Evolutionary conservation across 2,113 vertebrate species (phyloP).

Genomic region (Anarhynchus alexandrinus): DNA sequence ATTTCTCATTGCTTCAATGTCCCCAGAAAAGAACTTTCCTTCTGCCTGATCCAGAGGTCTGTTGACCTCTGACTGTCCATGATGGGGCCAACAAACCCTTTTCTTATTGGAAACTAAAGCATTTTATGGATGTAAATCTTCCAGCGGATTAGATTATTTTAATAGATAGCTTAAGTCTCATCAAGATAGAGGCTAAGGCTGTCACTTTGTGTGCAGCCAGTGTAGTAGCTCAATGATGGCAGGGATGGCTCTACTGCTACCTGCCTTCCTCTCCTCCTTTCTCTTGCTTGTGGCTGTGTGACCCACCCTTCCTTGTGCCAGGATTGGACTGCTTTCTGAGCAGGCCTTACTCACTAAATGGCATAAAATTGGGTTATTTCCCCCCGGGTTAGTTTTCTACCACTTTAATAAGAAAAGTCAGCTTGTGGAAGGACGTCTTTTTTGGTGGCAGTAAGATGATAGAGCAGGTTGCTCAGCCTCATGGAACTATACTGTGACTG

Average conservation of each 20-base stretch:
- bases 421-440: background rate
- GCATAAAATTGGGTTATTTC: background rate
- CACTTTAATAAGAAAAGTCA: background rate
- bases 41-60: background rate
- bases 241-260: background rate
- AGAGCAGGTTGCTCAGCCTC: background rate
- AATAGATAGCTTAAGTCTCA: background rate
- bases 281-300: background rate
- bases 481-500: background rate
- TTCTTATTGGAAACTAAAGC: background rate
- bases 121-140: background rate
- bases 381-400: background rate
- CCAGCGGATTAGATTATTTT: background rate
- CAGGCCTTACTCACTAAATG: background rate
- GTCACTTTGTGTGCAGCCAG: background rate
- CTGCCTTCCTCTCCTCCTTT: background rate
- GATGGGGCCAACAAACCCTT: background rate
- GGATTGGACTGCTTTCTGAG: background rate
- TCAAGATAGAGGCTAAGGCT: background rate
- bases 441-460: background rate
- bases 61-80: accelerated
- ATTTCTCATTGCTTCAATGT: background rate
- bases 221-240: background rate
- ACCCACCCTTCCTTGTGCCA: background rate
- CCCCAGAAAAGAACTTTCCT: background rate